These are phyloP conservation scores for Arrhopalites spinosus DNA, from an alignment of 2,888 invertebrate species.

Conservation along the genomic window DNA sequence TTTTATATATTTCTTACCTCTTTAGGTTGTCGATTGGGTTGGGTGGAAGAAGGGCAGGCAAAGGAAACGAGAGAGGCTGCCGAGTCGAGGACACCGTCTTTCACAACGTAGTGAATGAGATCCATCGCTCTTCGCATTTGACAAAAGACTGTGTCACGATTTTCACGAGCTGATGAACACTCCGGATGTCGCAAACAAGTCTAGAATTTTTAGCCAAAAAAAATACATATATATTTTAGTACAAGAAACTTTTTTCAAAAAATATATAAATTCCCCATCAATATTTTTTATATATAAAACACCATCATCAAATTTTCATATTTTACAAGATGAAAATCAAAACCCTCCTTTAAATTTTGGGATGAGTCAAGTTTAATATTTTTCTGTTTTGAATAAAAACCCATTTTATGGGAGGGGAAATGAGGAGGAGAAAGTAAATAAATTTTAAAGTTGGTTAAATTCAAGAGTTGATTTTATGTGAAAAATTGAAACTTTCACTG, in stretches of 20 bases:
- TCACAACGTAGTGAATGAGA: constrained; percentile 94
- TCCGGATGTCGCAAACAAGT: constrained; percentile 93
- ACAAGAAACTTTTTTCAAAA: no score
- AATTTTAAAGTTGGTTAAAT: no score
- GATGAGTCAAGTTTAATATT: no score
- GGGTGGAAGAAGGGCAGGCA: constrained; percentile 49
- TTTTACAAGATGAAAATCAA: no score
- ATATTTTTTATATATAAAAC: background rate
- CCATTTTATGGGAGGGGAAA: no score
- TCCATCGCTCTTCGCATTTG: constrained; percentile 98
- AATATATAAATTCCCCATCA: background rate
- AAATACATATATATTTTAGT: no score
- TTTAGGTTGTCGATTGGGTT: constrained; percentile 51
- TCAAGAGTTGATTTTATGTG: no score
- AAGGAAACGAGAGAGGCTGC: constrained; percentile 55
- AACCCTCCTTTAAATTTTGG: no score
- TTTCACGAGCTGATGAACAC: constrained; percentile 88
- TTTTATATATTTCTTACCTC: constrained; percentile 38
- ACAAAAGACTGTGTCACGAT: constrained; percentile 96
- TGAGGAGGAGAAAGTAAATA: no score
- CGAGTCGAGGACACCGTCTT: constrained; percentile 84
- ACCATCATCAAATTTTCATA: no score
- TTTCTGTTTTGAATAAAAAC: no score
- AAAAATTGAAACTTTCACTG: no score
- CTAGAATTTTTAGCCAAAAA: constrained; percentile 60